phyloP scores from a whole-genome alignment of 1,140 invertebrate genomes.

The Eulimnadia texana region DNA sequence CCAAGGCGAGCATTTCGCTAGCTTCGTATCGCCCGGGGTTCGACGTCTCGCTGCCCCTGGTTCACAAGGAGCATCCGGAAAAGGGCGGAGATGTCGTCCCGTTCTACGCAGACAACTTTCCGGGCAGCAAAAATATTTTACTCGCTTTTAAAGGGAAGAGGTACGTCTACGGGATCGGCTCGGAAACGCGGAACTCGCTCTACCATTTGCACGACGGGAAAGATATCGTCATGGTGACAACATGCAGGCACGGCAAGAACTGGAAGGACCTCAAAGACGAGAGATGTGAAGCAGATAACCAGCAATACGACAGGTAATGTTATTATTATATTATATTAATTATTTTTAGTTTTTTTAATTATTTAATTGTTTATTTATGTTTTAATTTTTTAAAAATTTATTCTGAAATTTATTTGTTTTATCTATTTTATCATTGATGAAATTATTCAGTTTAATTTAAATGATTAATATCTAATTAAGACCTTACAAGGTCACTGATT shows the following conservation, averaged over 20 bases:
- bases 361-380: background rate
- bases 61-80: constrained; percentile 86
- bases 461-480: too few species aligned
- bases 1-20: constrained; percentile 86
- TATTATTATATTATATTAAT: background rate
- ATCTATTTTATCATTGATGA: too few species aligned
- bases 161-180: constrained; percentile 97
- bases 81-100: constrained; percentile 70
- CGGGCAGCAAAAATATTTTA: constrained; percentile 67
- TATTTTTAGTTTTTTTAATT: background rate
- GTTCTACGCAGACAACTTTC: constrained; percentile 55
- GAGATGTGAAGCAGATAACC: constrained; percentile 89
- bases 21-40: constrained; percentile 72
- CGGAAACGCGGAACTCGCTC: constrained; percentile 90
- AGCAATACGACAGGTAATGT: constrained; percentile 82
- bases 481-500: too few species aligned
- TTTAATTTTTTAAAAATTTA: background rate
- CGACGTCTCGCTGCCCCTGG: constrained; percentile 92
- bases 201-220: constrained; percentile 94
- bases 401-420: too few species aligned
- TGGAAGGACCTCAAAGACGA: constrained; percentile 95
- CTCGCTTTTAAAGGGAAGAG: constrained; percentile 91
- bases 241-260: constrained; percentile 93
- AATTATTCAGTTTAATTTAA: too few species aligned
- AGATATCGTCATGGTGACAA: constrained; percentile 91